These are phyloP conservation scores for Chrysolina haemoptera DNA, from an alignment of 2,888 invertebrate species.

Conservation along the genomic window DNA sequence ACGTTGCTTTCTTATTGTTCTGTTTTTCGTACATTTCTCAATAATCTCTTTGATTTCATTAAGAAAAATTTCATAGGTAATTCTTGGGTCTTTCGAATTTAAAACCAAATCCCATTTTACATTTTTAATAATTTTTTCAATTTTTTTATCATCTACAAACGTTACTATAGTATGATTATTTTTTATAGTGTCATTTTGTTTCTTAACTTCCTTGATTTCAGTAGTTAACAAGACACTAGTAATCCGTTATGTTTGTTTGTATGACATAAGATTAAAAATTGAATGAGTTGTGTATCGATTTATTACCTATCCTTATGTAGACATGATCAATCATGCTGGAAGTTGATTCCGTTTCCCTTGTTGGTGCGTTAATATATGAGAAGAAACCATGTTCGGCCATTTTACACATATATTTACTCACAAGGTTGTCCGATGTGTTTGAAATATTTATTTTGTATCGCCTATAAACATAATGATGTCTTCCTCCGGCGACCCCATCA, in stretches of 20 bases:
- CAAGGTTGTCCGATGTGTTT: slow-evolving; percentile 16
- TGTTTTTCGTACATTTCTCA: slow-evolving; percentile 6
- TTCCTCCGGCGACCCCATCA: too few species aligned
- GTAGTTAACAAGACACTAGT: slow-evolving; percentile 8
- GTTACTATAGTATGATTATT: too few species aligned
- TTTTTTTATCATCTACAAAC: slow-evolving; percentile 19
- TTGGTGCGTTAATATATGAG: too few species aligned
- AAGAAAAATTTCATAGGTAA: slow-evolving; percentile 1
- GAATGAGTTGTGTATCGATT: slow-evolving; percentile 19
- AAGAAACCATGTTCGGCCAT: too few species aligned
- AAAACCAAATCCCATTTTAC: slow-evolving; percentile 7
- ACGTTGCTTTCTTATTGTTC: slow-evolving; percentile 9
- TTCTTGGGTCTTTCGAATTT: slow-evolving; percentile 6
- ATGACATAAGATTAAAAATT: too few species aligned
- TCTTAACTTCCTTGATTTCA: neutral
- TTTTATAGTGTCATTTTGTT: too few species aligned
- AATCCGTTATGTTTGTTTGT: slow-evolving; percentile 6
- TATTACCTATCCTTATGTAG: slow-evolving; percentile 1
- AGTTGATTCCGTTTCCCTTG: neutral
- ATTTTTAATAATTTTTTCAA: slow-evolving; percentile 3
- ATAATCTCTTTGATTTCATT: neutral
- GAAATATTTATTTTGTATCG: slow-evolving; percentile 4
- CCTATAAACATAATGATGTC: too few species aligned
- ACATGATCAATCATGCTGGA: slow-evolving; percentile 20
- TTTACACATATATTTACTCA: slow-evolving; percentile 12